Percentiles rank a stretch among this genome's conserved stretches.
These are phyloP conservation scores for Carassius auratus DNA, from an alignment of 2,113 vertebrate species.

Conservation along the genomic window DNA sequence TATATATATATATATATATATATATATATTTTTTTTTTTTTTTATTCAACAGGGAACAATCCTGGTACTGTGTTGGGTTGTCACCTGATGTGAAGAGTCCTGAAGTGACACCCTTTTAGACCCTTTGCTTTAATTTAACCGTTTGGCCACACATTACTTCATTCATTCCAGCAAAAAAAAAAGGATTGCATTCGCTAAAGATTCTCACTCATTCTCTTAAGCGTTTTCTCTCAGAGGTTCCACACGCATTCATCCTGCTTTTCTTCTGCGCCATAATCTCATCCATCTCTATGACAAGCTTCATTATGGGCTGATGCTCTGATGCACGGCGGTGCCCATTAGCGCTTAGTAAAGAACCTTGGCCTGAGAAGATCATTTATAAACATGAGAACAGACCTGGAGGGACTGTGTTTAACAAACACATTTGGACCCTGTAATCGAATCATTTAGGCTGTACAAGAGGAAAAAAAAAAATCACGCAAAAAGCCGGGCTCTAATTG, in stretches of 20 bases:
- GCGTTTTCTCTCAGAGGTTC: conserved; percentile 64
- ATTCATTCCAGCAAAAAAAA: neutral
- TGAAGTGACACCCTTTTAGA: neutral
- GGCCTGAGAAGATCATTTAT: conserved; percentile 71
- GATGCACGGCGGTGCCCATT: conserved; percentile 77
- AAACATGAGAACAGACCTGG: conserved; percentile 57
- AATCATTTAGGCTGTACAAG: conserved; percentile 42
- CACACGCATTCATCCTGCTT: conserved; percentile 72
- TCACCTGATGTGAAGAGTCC: neutral
- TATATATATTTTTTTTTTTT: neutral
- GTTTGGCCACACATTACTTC: neutral
- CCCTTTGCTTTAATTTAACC: neutral
- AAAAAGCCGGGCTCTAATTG: conserved; percentile 65
- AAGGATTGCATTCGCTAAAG: neutral
- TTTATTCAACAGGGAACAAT: neutral
- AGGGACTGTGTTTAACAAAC: conserved; percentile 49
- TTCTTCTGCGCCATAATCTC: conserved; percentile 75
- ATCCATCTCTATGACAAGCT: conserved; percentile 81
- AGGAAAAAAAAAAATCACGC: conserved; percentile 21
- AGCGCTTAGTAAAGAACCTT: conserved; percentile 69
- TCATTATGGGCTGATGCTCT: conserved; percentile 77
- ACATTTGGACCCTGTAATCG: conserved; percentile 41
- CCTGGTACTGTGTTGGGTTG: neutral
- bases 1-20: too few relatives aligned
- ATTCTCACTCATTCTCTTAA: conserved; percentile 59